Percentiles rank a stretch among this genome's conserved stretches.
These are phyloP conservation scores for Dromaius novaehollandiae DNA, from an alignment of 2,113 vertebrate genomes.

Conservation along the genomic window DNA sequence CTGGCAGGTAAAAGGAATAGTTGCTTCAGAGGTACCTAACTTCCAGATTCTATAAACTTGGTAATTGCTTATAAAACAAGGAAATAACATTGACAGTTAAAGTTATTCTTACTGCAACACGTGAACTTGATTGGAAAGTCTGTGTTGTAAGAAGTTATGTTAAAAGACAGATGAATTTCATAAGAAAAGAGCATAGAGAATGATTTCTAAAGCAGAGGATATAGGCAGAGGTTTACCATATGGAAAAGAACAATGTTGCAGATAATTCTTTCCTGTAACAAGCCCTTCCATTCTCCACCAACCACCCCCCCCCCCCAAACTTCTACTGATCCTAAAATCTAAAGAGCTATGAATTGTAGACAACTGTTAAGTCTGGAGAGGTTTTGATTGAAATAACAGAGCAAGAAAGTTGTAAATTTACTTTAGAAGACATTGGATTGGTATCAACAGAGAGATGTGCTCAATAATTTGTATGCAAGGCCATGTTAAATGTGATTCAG, in stretches of 20 bases:
- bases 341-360: background rate
- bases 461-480: background rate
- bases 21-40: background rate
- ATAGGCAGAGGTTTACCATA: background rate
- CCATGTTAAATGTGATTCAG: background rate
- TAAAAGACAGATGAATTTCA: background rate
- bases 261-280: background rate
- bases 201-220: background rate
- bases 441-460: background rate
- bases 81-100: background rate
- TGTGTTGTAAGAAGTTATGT: background rate
- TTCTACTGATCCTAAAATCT: background rate
- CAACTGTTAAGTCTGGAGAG: background rate
- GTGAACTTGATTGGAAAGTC: background rate
- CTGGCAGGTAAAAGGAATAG: background rate
- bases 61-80: background rate
- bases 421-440: background rate
- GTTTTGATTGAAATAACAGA: background rate
- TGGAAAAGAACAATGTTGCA: background rate
- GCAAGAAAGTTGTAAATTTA: background rate
- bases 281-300: background rate
- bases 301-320: accelerated
- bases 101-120: background rate
- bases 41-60: background rate
- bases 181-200: background rate